Percentiles rank a stretch among this genome's conserved stretches.
Conservation (phyloP, 2,113 vertebrate species). For the Xenopus borealis region DNA sequence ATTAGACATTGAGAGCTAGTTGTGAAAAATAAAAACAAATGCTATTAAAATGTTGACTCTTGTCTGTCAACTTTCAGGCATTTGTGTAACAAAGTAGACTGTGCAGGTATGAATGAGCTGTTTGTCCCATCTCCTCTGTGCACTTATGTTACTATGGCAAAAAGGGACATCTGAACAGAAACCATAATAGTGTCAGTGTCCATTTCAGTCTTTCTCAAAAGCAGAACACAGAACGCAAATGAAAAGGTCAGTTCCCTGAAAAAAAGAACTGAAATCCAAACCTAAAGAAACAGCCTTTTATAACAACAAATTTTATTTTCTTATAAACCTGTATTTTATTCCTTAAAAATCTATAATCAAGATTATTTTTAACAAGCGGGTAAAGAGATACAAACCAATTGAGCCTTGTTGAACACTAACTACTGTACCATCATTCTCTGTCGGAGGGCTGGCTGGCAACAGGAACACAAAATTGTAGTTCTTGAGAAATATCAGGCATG, state of each 20-base stretch:
- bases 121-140: conserved; percentile 9
- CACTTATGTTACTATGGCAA: conserved; percentile 25
- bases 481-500: no score
- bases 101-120: conserved; percentile 5
- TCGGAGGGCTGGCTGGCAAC: no score
- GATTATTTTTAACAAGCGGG: no score
- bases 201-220: conserved; percentile 7
- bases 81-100: not conserved
- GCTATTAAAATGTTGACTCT: not conserved
- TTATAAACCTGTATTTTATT: no score
- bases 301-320: no score
- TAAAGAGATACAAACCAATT: no score
- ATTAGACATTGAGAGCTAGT: no score
- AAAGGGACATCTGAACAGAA: conserved; percentile 13
- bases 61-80: not conserved
- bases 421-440: no score
- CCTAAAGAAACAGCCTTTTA: not conserved
- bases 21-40: not conserved
- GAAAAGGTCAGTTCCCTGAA: not conserved
- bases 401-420: no score
- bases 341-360: no score
- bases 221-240: not conserved
- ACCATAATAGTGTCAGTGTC: conserved; percentile 6
- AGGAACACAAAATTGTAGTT: no score
- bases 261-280: conserved; percentile 20